Evolutionary conservation across 2,888 invertebrate species (phyloP), one percentile per base, ranked within the genome.

Genomic region (Diachrysia chrysitis): DNA sequence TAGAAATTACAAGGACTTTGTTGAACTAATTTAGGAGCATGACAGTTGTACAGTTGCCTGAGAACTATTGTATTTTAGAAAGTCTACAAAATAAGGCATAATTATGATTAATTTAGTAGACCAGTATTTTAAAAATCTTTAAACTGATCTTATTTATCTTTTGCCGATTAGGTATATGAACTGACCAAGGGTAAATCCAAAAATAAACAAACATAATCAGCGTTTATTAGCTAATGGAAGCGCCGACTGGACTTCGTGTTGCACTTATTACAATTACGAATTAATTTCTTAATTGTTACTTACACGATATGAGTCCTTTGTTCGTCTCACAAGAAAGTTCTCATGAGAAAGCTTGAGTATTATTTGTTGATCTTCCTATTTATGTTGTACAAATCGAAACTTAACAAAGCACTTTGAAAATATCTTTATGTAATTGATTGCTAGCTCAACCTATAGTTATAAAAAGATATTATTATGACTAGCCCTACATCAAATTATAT

Each of bases 281-380:
- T 93, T 93, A 91, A 79, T 71, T 76, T 78, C 76, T 78, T 89
- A 93, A 93, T 93, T 93, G 91, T 77, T 85, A 83, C 78, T 80
- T 83, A 83, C 83, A 84, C 85, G 85, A 86, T 85, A 87, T 78
- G 76, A 73, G 76, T 81, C 70, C 78, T 72, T 75, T 64, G 75
- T 72, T 58, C 21, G 17, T 58, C 70, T 76, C 81, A 82, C 83
- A 88, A 89, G 64, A 90, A 88, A 90, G 87, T 92, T 92, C 90
- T 91, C 91, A 85, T 90, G 91, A 87, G 90, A 92, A 87, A 51
- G 51, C 7, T 19, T 48, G 19, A 19, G 48, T 19, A 19, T 48
- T 19, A 35, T 14, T 53, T 23, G 25, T 35, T 14, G 51, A 56
- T 37, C 37, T 60, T 10, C 32, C 10, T 10, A 10, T 7, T 29